A percentile compares a stretch with the other conserved stretches of the same genome.
phyloP scores from a whole-genome alignment of 1,140 invertebrate species.

The Drosophila sp. region DNA sequence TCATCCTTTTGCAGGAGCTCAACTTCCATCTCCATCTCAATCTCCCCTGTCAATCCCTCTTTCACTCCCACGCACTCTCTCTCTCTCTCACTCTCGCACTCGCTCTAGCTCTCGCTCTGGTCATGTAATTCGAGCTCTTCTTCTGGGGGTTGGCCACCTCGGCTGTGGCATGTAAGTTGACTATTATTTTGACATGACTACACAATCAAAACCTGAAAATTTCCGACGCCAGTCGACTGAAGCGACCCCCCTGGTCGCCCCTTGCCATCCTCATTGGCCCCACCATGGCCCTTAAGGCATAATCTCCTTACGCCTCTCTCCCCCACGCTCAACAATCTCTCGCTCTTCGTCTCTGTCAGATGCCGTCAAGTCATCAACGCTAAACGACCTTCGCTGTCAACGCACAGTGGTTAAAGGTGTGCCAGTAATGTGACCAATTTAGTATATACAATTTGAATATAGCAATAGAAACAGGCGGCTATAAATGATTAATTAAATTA shows the following conservation, averaged over 20 bases:
- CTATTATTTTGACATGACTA: constrained; percentile 84
- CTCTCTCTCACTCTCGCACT: background rate
- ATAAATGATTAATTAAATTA: no score
- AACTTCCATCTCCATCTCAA: background rate
- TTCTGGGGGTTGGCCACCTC: constrained; percentile 40
- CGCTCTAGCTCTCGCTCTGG: background rate
- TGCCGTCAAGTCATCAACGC: constrained; percentile 68
- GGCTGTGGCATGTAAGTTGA: constrained; percentile 80
- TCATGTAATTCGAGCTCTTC: constrained; percentile 34
- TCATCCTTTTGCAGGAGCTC: constrained; percentile 52
- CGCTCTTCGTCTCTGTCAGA: constrained; percentile 43
- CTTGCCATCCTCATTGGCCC: background rate
- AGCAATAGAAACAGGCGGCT: no score
- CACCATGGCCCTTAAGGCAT: constrained; percentile 29
- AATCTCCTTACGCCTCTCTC: constrained; percentile 36
- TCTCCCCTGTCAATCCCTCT: no score
- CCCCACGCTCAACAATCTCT: constrained; percentile 20
- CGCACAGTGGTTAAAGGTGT: constrained; percentile 53
- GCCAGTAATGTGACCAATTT: background rate
- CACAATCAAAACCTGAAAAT: constrained; percentile 84
- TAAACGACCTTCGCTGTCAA: constrained; percentile 78
- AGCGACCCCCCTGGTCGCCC: background rate
- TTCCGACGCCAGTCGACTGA: constrained; percentile 53
- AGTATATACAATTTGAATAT: no score
- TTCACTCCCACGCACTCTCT: background rate